Conservation (phyloP, 2,888 invertebrate species). For the Zhengitettix transpicula region DNA sequence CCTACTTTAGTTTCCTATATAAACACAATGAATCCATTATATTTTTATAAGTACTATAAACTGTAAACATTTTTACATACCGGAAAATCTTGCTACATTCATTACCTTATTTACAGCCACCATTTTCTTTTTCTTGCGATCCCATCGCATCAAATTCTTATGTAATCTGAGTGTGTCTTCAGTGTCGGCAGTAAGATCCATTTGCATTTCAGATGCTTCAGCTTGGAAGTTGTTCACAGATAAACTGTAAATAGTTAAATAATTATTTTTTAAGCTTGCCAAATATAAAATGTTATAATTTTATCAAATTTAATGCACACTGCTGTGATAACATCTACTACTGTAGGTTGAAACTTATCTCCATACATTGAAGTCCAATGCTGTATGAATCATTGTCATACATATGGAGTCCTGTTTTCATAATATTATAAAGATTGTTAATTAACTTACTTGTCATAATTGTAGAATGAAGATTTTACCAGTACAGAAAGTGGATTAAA, state of each 20-base stretch:
- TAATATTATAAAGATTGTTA: no score
- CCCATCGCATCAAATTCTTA: slow-evolving; percentile 58
- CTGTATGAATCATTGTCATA: no score
- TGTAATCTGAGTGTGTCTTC: slow-evolving; percentile 42
- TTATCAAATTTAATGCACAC: no score
- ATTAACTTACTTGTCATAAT: no score
- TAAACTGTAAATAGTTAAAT: slow-evolving; percentile 34
- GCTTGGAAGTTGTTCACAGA: slow-evolving; percentile 63
- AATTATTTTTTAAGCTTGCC: neutral
- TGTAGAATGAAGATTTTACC: no score
- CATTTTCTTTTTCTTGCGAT: slow-evolving; percentile 91
- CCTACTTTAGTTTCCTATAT: slow-evolving; percentile 38
- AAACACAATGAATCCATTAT: slow-evolving; percentile 6
- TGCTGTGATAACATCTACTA: no score
- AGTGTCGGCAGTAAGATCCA: slow-evolving; percentile 75
- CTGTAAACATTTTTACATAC: neutral
- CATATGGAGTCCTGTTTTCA: no score
- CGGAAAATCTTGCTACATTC: neutral
- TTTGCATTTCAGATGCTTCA: slow-evolving; percentile 58
- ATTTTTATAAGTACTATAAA: neutral
- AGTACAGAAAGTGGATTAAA: no score
- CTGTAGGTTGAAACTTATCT: no score
- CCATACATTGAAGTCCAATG: no score
- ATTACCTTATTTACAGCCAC: slow-evolving; percentile 44
- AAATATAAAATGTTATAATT: no score